These are phyloP conservation scores for Coreoperca whiteheadi DNA, from an alignment of 2,113 vertebrate genomes.

Conservation along the genomic window DNA sequence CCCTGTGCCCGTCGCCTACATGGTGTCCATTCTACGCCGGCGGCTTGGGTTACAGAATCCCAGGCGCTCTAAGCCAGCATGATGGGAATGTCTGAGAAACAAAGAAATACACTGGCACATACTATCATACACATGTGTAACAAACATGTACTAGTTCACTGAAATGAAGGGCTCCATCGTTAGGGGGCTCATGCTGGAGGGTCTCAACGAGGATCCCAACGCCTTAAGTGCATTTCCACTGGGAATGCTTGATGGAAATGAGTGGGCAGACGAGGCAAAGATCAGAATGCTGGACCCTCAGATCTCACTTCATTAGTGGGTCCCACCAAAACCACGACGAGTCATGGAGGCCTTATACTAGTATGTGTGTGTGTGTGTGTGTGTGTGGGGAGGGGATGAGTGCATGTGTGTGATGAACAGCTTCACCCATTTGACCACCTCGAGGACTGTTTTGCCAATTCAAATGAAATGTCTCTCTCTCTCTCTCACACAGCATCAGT, in stretches of 20 bases:
- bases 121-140: constrained; percentile 28
- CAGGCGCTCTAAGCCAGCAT: background rate
- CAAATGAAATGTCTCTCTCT: background rate
- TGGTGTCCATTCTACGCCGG: background rate
- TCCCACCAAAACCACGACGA: constrained; percentile 14
- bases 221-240: constrained; percentile 27
- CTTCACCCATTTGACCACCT: constrained; percentile 29
- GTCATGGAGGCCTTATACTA: background rate
- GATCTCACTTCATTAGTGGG: constrained; percentile 26
- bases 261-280: background rate
- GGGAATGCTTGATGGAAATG: constrained; percentile 50
- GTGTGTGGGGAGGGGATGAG: background rate
- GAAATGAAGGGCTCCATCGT: constrained; percentile 19
- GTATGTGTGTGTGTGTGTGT: background rate
- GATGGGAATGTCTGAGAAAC: constrained; percentile 69
- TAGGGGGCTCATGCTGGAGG: constrained; percentile 1
- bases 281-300: constrained; percentile 13
- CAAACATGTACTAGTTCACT: constrained; percentile 3
- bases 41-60: background rate
- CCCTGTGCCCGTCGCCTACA: background rate
- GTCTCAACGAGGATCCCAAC: background rate
- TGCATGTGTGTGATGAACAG: constrained; percentile 1
- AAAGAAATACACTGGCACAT: constrained; percentile 52
- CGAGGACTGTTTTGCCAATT: constrained; percentile 53
- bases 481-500: constrained; percentile 45